These are phyloP conservation scores for Tursiops truncatus DNA, from an alignment of 2,113 vertebrate species.

Conservation along the genomic window DNA sequence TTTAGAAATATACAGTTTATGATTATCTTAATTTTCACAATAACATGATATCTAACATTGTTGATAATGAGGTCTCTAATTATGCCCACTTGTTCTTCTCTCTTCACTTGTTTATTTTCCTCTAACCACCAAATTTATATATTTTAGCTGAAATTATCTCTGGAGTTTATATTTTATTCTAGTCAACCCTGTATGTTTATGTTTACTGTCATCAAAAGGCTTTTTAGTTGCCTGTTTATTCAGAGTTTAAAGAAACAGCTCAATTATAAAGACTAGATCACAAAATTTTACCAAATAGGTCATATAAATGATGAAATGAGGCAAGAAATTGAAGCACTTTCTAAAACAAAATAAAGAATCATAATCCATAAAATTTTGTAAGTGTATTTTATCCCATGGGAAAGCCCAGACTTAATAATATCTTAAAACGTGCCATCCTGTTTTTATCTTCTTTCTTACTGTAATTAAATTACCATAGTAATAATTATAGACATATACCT, in stretches of 20 bases:
- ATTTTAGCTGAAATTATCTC: constrained; percentile 13
- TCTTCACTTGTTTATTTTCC: neutral
- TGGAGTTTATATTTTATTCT: constrained; percentile 9
- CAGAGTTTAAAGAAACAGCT: constrained; percentile 39
- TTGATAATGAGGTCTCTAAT: neutral
- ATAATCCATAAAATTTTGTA: constrained; percentile 15
- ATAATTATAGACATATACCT: neutral
- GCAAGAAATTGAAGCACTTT: constrained; percentile 1
- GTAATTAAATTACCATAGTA: constrained; percentile 39
- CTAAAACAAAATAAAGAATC: constrained; percentile 28
- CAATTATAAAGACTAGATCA: neutral
- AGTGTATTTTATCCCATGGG: neutral
- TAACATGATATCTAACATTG: constrained; percentile 18
- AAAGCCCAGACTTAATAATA: constrained; percentile 7
- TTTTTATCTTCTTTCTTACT: neutral
- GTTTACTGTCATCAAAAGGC: neutral
- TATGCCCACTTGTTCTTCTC: neutral
- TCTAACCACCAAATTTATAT: neutral
- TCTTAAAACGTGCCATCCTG: neutral
- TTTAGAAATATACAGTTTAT: neutral
- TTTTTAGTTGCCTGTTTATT: neutral
- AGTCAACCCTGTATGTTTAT: neutral
- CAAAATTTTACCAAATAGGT: constrained; percentile 28
- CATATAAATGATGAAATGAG: neutral
- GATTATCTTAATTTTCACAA: neutral